Conservation (phyloP, 2,888 invertebrate genomes). For the Schrankia costaestrigalis region DNA sequence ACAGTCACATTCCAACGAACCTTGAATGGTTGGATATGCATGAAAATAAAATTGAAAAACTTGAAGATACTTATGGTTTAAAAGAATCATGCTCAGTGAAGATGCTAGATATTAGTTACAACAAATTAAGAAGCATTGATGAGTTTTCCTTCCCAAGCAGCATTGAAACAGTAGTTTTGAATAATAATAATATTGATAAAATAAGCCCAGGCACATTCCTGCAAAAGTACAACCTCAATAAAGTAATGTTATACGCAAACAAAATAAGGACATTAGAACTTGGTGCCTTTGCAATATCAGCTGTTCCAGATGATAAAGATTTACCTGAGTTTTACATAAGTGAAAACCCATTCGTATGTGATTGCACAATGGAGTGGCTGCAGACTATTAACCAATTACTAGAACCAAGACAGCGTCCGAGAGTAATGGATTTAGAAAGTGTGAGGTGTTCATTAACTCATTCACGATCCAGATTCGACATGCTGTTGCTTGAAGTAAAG, state of each 20-base stretch:
- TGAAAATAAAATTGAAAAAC: constrained; percentile 87
- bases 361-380: constrained; percentile 94
- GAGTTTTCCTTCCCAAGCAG: constrained; percentile 87
- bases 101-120: constrained; percentile 89
- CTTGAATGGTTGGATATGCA: constrained; percentile 91
- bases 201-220: constrained; percentile 86
- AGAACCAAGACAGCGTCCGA: constrained; percentile 86
- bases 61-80: constrained; percentile 87
- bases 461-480: constrained; percentile 81
- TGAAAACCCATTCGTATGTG: constrained; percentile 91
- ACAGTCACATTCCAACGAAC: constrained; percentile 87
- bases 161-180: constrained; percentile 85
- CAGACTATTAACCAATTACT: constrained; percentile 88
- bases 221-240: constrained; percentile 85
- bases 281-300: constrained; percentile 84
- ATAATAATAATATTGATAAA: constrained; percentile 86
- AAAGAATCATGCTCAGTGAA: constrained; percentile 84
- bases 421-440: constrained; percentile 89
- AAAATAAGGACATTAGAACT: constrained; percentile 86
- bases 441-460: constrained; percentile 89
- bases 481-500: constrained; percentile 84
- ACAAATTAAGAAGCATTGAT: constrained; percentile 84
- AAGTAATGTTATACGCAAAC: constrained; percentile 89
- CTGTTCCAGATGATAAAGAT: constrained; percentile 83
- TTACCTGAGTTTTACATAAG: constrained; percentile 90